Conservation (phyloP, 2,113 vertebrate species). For the Protomyctophum bolini region DNA sequence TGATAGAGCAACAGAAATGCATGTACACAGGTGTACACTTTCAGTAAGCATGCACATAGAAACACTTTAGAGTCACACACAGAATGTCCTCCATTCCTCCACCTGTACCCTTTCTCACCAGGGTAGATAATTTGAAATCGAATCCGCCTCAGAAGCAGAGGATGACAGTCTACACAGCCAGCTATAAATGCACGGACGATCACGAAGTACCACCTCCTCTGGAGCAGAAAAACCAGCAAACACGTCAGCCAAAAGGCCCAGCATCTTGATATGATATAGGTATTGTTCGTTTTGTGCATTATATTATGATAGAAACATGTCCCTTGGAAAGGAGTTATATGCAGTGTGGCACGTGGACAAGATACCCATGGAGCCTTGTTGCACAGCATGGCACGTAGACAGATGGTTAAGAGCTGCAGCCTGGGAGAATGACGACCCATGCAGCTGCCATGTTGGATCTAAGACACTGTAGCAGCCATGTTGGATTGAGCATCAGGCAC, state of each 20-base stretch:
- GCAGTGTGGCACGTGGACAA: constrained; percentile 35
- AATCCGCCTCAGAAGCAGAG: constrained; percentile 30
- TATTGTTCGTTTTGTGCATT: constrained; percentile 15
- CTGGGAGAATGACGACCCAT: constrained; percentile 20
- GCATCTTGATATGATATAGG: constrained; percentile 49
- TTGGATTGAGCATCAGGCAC: constrained; percentile 51
- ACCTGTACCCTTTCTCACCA: constrained; percentile 21
- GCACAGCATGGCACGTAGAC: background rate
- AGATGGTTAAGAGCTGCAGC: constrained; percentile 9
- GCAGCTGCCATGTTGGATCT: constrained; percentile 54
- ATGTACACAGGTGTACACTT: constrained; percentile 60
- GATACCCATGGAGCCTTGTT: background rate
- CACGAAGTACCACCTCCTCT: constrained; percentile 33
- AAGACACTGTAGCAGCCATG: constrained; percentile 62
- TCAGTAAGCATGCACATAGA: constrained; percentile 75
- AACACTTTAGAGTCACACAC: constrained; percentile 53
- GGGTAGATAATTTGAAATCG: background rate
- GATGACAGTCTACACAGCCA: constrained; percentile 16
- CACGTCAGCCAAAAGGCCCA: constrained; percentile 37
- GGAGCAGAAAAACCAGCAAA: constrained; percentile 20
- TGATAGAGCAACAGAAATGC: constrained; percentile 50
- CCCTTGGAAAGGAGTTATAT: constrained; percentile 6
- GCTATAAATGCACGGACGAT: constrained; percentile 31
- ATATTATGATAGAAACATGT: constrained; percentile 25
- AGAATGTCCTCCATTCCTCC: constrained; percentile 26